Evolutionary conservation across 2,113 vertebrate species (phyloP).

Genomic region (Aramus guarauna): DNA sequence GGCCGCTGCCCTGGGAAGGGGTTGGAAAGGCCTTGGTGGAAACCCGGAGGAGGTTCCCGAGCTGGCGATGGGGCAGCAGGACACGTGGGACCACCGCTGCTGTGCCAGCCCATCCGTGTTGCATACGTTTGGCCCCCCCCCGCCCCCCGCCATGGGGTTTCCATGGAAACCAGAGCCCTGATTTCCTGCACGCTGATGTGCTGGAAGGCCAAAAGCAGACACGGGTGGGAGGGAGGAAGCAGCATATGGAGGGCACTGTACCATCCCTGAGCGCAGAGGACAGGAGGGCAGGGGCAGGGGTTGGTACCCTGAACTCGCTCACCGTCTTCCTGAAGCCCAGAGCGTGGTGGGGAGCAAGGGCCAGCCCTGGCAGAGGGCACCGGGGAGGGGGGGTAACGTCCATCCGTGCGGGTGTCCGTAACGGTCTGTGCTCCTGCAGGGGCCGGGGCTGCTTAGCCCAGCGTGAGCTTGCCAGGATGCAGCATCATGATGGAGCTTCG

Average conservation of each 20-base stretch:
- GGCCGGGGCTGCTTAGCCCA: background rate
- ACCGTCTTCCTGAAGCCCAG: background rate
- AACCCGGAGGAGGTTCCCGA: background rate
- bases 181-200: background rate
- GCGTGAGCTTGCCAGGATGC: accelerated
- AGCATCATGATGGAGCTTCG: background rate
- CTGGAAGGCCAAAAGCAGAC: background rate
- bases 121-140: background rate
- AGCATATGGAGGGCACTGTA: background rate
- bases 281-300: background rate
- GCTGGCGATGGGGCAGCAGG: background rate
- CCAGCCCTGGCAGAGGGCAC: background rate
- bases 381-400: background rate
- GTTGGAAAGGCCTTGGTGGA: background rate
- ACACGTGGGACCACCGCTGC: background rate
- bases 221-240: background rate
- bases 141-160: background rate
- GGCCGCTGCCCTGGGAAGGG: background rate
- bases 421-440: accelerated
- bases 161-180: slow-evolving; percentile 10
- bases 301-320: background rate
- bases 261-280: background rate
- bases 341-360: background rate
- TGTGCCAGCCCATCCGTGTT: accelerated
- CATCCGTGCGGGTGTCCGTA: accelerated